These are phyloP conservation scores for Calliopum simillimum DNA, from an alignment of 2,888 invertebrate species.

Conservation along the genomic window DNA sequence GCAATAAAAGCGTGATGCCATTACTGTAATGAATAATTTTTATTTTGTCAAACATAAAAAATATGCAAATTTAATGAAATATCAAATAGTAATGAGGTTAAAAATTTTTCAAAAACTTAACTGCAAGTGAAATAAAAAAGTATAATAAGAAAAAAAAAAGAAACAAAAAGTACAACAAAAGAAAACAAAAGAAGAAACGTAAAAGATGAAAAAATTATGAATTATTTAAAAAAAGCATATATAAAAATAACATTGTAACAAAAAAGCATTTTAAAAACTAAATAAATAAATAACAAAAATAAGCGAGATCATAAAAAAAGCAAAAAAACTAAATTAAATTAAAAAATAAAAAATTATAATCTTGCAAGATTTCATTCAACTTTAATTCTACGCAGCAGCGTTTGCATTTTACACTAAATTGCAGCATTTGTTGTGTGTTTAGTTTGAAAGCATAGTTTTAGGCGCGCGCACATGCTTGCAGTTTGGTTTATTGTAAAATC, in stretches of 20 bases:
- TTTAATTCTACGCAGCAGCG: neutral
- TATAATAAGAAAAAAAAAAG: conserved; percentile 46
- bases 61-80: conserved; percentile 12
- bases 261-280: conserved; percentile 39
- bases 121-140: conserved; percentile 39
- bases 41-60: conserved; percentile 27
- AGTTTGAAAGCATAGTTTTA: conserved; percentile 30
- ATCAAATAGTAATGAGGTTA: conserved; percentile 39
- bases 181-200: conserved; percentile 45
- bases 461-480: conserved; percentile 29
- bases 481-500: conserved; percentile 29
- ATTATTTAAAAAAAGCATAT: conserved; percentile 45
- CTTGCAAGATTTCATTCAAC: neutral
- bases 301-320: conserved; percentile 41
- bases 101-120: conserved; percentile 30
- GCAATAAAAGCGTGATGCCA: conserved; percentile 24
- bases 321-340: conserved; percentile 45
- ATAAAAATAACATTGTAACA: conserved; percentile 44
- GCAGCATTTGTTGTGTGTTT: conserved; percentile 17
- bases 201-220: conserved; percentile 49
- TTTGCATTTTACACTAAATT: conserved; percentile 22
- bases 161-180: conserved; percentile 42
- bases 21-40: conserved; percentile 11
- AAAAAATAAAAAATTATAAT: conserved; percentile 46
- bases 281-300: conserved; percentile 46